Conservation (phyloP, 2,888 invertebrate species). For the Beris chalybata region DNA sequence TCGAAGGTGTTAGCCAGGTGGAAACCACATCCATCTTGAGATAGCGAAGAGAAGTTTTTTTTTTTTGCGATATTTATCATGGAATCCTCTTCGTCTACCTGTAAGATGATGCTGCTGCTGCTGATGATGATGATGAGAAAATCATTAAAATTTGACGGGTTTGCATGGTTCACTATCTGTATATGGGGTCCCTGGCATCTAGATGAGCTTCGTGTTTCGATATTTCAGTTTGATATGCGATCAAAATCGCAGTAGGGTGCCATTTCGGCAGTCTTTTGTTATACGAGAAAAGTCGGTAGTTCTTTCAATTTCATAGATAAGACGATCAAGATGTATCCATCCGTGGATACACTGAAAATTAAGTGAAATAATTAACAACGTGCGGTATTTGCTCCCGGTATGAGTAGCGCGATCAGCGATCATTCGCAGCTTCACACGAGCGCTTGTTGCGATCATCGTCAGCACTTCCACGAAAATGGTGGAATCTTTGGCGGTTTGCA, state of each 20-base stretch:
- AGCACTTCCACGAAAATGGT: too few relatives aligned
- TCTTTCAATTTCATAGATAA: slow-evolving; percentile 14
- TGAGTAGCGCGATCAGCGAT: background rate
- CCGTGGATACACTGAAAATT: background rate
- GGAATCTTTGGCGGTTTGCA: too few relatives aligned
- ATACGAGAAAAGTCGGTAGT: slow-evolving; percentile 12
- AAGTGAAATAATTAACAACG: slow-evolving; percentile 10
- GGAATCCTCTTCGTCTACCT: too few relatives aligned
- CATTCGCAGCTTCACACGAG: slow-evolving; percentile 10
- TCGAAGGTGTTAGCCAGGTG: too few relatives aligned
- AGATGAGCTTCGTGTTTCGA: slow-evolving; percentile 2
- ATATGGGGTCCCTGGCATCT: background rate
- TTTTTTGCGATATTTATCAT: too few relatives aligned
- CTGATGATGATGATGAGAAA: slow-evolving; percentile 16
- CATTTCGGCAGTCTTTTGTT: slow-evolving; percentile 19
- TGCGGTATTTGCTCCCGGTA: slow-evolving; percentile 1
- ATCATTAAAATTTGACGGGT: slow-evolving; percentile 18
- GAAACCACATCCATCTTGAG: too few relatives aligned
- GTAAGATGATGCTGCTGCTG: too few relatives aligned
- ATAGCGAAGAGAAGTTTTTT: too few relatives aligned
- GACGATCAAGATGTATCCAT: slow-evolving; percentile 23
- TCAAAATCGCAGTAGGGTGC: slow-evolving; percentile 14
- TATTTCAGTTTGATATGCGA: slow-evolving; percentile 10
- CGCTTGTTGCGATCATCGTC: background rate
- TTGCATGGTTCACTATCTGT: background rate